Conservation (phyloP, 2,113 vertebrate genomes). For the Panurus biarmicus region DNA sequence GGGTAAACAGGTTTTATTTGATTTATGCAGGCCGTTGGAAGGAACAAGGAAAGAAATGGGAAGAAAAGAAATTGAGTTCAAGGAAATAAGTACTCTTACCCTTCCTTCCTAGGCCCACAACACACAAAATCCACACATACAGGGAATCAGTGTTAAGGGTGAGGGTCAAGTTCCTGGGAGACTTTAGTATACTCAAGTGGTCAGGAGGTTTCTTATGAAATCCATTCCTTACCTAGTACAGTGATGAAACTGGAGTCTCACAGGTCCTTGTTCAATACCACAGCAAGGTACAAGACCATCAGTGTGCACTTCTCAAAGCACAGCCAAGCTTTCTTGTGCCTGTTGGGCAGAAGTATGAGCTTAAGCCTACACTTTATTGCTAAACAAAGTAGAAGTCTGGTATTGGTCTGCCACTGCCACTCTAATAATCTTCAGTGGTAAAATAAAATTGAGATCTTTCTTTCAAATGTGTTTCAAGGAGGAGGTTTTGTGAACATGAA, state of each 20-base stretch:
- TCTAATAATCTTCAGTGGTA: background rate
- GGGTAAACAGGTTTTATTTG: background rate
- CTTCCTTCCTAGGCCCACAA: background rate
- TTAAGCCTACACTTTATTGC: background rate
- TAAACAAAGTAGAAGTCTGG: background rate
- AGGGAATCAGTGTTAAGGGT: accelerated
- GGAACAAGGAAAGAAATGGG: background rate
- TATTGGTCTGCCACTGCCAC: background rate
- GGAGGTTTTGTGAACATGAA: background rate
- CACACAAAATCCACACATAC: background rate
- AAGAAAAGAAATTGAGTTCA: background rate
- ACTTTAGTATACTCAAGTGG: background rate
- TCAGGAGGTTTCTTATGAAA: background rate
- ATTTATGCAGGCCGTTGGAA: background rate
- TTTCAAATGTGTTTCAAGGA: background rate
- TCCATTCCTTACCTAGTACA: background rate
- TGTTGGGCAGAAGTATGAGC: background rate
- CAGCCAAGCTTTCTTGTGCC: background rate
- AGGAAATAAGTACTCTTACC: background rate
- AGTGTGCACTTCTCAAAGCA: background rate
- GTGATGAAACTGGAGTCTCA: background rate
- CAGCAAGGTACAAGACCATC: background rate
- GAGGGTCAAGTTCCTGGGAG: background rate
- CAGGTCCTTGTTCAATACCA: background rate
- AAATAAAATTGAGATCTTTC: background rate